These are phyloP conservation scores for Pantala flavescens DNA, from an alignment of 1,140 invertebrate genomes.

Conservation along the genomic window DNA sequence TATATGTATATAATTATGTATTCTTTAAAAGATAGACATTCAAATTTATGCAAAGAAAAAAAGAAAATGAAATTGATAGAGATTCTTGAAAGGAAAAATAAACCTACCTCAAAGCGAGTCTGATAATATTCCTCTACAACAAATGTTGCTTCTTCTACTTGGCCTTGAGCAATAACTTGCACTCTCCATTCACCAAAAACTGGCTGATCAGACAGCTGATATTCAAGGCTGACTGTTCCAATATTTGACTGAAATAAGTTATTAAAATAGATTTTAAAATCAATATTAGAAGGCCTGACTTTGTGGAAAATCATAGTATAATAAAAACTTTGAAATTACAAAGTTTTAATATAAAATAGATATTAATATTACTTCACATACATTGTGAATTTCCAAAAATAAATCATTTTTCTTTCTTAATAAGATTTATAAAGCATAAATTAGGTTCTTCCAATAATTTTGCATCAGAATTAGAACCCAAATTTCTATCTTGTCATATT, in stretches of 20 bases:
- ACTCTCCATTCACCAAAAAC: slow-evolving; percentile 88
- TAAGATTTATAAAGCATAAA: too few species aligned
- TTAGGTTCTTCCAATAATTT: too few species aligned
- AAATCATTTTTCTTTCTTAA: too few species aligned
- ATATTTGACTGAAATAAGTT: slow-evolving; percentile 57
- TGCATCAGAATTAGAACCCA: too few species aligned
- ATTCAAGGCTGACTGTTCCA: slow-evolving; percentile 82
- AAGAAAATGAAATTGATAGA: neutral
- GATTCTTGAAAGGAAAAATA: neutral
- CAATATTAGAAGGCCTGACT: too few species aligned
- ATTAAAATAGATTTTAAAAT: too few species aligned
- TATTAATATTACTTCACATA: too few species aligned
- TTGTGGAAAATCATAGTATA: too few species aligned
- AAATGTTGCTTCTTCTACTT: slow-evolving; percentile 76
- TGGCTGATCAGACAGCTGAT: slow-evolving; percentile 82
- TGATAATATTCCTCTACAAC: slow-evolving; percentile 91
- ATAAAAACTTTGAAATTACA: too few species aligned
- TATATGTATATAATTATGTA: neutral
- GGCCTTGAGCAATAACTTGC: slow-evolving; percentile 74
- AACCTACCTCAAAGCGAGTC: slow-evolving; percentile 64
- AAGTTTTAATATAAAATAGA: too few species aligned
- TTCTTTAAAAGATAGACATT: slow-evolving; percentile 1
- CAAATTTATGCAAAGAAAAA: neutral
- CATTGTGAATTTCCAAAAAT: too few species aligned
- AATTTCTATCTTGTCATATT: too few species aligned